Conservation (phyloP, 1,140 invertebrate genomes). For the Meloidogyne chitwoodi region DNA sequence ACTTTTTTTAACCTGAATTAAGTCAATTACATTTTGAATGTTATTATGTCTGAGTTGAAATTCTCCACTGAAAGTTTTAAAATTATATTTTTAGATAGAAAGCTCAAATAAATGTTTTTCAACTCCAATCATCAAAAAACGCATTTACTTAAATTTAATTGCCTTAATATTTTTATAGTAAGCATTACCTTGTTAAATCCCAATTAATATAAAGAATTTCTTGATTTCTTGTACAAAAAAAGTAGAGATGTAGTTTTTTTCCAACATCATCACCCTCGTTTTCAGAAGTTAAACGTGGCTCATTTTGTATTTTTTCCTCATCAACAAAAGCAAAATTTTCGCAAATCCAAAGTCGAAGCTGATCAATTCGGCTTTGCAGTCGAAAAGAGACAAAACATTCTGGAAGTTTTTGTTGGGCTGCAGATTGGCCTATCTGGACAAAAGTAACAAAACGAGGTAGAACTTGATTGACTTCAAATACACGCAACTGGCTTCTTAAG, state of each 20-base stretch:
- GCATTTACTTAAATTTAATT: too few species aligned
- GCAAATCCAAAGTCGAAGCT: background rate
- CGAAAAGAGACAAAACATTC: constrained; percentile 33
- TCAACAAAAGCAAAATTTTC: constrained; percentile 31
- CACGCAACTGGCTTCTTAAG: constrained; percentile 36
- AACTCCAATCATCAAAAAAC: background rate
- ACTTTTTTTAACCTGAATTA: constrained; percentile 5
- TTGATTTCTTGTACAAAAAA: constrained; percentile 27
- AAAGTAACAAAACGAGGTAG: constrained; percentile 41
- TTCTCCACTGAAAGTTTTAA: constrained; percentile 3
- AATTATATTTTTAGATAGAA: background rate
- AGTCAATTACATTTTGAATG: constrained; percentile 32
- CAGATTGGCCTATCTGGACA: constrained; percentile 7
- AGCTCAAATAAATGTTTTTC: background rate
- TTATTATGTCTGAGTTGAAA: constrained; percentile 31
- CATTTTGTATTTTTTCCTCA: constrained; percentile 16
- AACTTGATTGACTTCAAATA: constrained; percentile 41
- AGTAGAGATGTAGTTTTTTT: constrained; percentile 13
- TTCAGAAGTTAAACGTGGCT: background rate
- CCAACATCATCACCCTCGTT: background rate
- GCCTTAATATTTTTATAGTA: background rate
- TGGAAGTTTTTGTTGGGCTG: constrained; percentile 13
- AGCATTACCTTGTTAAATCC: background rate
- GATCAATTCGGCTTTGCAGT: constrained; percentile 14
- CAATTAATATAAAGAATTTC: constrained; percentile 4